These are phyloP conservation scores for Elanoides forficatus DNA, from an alignment of 2,113 vertebrate species.

Conservation along the genomic window DNA sequence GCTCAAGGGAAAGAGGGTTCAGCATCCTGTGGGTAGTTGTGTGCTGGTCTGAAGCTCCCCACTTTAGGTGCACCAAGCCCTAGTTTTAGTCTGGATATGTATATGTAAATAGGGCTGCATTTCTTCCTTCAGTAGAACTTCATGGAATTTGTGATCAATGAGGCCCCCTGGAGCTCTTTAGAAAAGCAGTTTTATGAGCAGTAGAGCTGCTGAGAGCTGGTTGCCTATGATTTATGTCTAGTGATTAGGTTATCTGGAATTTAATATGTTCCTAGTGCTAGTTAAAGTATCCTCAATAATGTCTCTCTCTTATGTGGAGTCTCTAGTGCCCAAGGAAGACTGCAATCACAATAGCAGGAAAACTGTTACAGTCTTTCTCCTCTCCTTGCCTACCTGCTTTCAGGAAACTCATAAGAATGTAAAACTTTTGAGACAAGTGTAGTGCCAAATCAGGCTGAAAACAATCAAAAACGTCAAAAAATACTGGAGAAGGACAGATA, in stretches of 20 bases:
- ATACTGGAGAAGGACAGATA: background rate
- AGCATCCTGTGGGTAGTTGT: fast-evolving
- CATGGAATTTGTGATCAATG: background rate
- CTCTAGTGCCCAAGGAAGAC: background rate
- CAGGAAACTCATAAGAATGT: background rate
- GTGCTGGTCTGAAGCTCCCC: background rate
- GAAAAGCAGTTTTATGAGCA: constrained; percentile 16
- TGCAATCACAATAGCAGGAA: background rate
- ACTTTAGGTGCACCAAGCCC: background rate
- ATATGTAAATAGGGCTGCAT: background rate
- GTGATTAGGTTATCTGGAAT: constrained; percentile 35
- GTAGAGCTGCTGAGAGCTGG: constrained; percentile 4
- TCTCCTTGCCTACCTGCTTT: background rate
- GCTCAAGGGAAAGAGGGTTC: background rate
- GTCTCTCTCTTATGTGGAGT: background rate
- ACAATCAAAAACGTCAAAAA: background rate
- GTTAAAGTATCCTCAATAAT: constrained; percentile 22
- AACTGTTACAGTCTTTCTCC: background rate
- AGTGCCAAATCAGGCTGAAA: background rate
- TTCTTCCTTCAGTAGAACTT: background rate
- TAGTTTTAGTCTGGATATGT: background rate
- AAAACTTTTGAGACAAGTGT: background rate
- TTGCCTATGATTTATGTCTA: constrained; percentile 31
- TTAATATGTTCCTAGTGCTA: constrained; percentile 42
- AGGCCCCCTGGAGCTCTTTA: constrained; percentile 20